phyloP scores from a whole-genome alignment of 2,797 vertebrate genomes.

The Ctenosaura bakeri region DNA sequence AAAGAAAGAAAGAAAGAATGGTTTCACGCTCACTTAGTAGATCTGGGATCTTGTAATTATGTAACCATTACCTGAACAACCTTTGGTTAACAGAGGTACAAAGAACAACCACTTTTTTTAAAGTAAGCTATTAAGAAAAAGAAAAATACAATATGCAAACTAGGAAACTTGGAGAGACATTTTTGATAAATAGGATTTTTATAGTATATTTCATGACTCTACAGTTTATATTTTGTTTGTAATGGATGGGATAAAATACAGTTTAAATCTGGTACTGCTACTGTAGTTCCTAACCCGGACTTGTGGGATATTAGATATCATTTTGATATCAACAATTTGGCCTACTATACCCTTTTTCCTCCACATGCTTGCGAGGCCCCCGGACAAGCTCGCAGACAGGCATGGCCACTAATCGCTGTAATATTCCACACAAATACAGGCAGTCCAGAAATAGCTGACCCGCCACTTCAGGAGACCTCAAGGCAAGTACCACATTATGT shows the following conservation, averaged over 20 bases:
- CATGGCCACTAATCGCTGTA: no score
- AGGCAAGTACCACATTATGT: no score
- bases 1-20: no score
- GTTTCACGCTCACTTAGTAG: background rate
- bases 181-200: background rate
- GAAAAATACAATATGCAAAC: background rate
- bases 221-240: background rate
- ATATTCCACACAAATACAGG: no score
- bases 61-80: background rate
- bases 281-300: no score
- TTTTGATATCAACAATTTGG: no score
- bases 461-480: no score
- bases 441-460: no score
- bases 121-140: background rate
- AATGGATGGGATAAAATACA: background rate
- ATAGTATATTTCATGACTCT: background rate
- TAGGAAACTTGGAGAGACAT: background rate
- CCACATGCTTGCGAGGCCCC: no score
- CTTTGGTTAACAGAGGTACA: background rate
- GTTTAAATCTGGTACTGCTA: background rate
- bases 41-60: background rate
- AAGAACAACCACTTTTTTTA: background rate
- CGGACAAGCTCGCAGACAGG: no score
- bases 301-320: no score
- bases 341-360: no score